phyloP scores from a whole-genome alignment of 2,113 vertebrate species.

The Pavo muticus region DNA sequence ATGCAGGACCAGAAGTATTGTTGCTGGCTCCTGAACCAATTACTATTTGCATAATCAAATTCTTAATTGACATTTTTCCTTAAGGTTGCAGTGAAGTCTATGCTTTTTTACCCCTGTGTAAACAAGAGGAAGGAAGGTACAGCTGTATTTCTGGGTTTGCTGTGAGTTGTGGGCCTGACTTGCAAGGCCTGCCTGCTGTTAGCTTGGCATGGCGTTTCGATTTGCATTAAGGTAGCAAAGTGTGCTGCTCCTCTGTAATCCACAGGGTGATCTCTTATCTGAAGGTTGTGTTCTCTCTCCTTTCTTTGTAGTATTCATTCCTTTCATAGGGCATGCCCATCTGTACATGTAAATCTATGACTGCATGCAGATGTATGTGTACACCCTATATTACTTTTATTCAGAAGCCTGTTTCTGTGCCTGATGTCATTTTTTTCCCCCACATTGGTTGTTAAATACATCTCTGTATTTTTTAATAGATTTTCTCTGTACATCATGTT shows the following conservation, averaged over 20 bases:
- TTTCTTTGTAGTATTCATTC: background rate
- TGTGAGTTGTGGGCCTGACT: accelerated
- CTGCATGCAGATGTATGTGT: background rate
- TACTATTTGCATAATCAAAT: background rate
- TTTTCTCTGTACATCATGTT: slow-evolving; percentile 24
- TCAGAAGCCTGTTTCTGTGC: background rate
- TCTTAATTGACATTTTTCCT: background rate
- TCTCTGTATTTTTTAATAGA: background rate
- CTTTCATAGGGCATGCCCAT: background rate
- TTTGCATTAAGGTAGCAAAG: accelerated
- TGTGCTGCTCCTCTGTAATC: background rate
- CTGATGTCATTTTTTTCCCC: background rate
- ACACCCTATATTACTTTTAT: background rate
- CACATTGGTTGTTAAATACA: background rate
- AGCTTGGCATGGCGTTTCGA: background rate
- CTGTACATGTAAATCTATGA: background rate
- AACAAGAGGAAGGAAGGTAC: background rate
- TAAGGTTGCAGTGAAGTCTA: background rate
- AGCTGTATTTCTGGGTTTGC: background rate
- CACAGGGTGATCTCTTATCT: background rate
- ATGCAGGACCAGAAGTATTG: background rate
- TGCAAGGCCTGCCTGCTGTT: background rate
- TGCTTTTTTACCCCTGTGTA: background rate
- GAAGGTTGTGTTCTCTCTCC: background rate
- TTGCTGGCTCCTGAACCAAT: background rate